phyloP scores from a whole-genome alignment of 1,140 invertebrate species.

The Episyrphus balteatus region DNA sequence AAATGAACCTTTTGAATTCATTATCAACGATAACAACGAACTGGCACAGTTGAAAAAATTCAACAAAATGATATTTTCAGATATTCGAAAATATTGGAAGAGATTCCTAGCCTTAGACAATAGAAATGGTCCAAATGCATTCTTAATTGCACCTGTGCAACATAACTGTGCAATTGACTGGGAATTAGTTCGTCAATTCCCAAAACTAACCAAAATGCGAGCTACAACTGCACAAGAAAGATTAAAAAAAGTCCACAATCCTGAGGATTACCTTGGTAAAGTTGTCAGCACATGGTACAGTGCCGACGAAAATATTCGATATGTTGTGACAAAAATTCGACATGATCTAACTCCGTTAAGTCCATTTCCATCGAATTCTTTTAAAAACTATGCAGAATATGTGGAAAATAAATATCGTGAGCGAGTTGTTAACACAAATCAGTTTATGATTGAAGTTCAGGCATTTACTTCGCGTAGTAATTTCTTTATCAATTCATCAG shows the following conservation, averaged over 20 bases:
- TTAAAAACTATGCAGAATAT: constrained; percentile 67
- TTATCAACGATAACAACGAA: constrained; percentile 46
- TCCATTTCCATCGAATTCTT: constrained; percentile 67
- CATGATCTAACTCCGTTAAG: constrained; percentile 65
- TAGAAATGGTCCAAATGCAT: constrained; percentile 49
- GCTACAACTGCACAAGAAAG: constrained; percentile 40
- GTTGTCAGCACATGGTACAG: constrained; percentile 83
- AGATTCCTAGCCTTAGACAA: constrained; percentile 62
- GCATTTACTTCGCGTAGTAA: constrained; percentile 67
- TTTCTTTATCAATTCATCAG: constrained; percentile 29
- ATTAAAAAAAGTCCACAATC: constrained; percentile 43
- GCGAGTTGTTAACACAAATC: constrained; percentile 53
- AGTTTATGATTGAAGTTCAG: constrained; percentile 85
- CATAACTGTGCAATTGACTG: constrained; percentile 49
- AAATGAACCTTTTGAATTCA: constrained; percentile 40
- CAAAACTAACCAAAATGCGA: constrained; percentile 9
- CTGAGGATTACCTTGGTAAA: constrained; percentile 51
- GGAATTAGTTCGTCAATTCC: constrained; percentile 40
- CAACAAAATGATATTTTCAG: constrained; percentile 52
- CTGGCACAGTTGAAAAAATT: constrained; percentile 39
- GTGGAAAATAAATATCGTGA: constrained; percentile 69
- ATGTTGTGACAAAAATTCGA: constrained; percentile 78
- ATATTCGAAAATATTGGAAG: constrained; percentile 64
- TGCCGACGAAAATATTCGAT: constrained; percentile 48
- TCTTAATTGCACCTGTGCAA: constrained; percentile 61